A percentile compares a stretch with the other conserved stretches of the same genome.
phyloP scores from a whole-genome alignment of 2,888 invertebrate species.

The Sabatieria punctata region DNA sequence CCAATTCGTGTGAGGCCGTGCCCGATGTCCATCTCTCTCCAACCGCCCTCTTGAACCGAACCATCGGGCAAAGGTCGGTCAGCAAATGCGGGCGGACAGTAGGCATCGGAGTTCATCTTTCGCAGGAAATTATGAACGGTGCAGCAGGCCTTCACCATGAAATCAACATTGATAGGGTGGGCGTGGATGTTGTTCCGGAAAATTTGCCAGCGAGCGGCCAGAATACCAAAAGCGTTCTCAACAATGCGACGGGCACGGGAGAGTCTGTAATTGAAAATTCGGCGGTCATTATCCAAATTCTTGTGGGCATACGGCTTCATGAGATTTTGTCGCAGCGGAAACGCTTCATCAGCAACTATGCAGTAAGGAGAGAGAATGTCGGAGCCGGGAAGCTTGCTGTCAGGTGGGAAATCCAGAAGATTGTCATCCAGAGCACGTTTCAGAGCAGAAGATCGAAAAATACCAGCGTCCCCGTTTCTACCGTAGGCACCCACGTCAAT shows the following conservation, averaged over 20 bases:
- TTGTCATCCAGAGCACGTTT: constrained; percentile 2
- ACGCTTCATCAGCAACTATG: constrained; percentile 19
- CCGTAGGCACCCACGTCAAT: constrained; percentile 30
- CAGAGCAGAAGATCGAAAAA: constrained; percentile 14
- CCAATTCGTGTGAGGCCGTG: no score
- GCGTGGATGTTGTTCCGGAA: no score
- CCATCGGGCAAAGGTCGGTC: no score
- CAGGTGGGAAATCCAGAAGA: background rate
- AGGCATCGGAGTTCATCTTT: no score
- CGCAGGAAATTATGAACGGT: no score
- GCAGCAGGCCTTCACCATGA: no score
- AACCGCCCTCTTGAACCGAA: no score
- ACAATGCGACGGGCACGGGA: constrained; percentile 9
- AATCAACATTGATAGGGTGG: no score
- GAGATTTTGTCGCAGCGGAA: constrained; percentile 15
- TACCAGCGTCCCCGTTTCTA: constrained; percentile 26
- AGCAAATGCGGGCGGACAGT: no score
- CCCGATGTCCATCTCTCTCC: no score
- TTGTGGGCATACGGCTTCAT: constrained; percentile 14
- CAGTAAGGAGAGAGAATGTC: constrained; percentile 11
- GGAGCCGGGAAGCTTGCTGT: background rate
- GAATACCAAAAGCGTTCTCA: constrained; percentile 14
- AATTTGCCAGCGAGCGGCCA: constrained; percentile 8
- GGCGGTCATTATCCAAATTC: background rate
- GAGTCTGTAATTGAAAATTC: constrained; percentile 13